Evolutionary conservation across 2,888 invertebrate species (phyloP).

Genomic region (Athetis lepigone): DNA sequence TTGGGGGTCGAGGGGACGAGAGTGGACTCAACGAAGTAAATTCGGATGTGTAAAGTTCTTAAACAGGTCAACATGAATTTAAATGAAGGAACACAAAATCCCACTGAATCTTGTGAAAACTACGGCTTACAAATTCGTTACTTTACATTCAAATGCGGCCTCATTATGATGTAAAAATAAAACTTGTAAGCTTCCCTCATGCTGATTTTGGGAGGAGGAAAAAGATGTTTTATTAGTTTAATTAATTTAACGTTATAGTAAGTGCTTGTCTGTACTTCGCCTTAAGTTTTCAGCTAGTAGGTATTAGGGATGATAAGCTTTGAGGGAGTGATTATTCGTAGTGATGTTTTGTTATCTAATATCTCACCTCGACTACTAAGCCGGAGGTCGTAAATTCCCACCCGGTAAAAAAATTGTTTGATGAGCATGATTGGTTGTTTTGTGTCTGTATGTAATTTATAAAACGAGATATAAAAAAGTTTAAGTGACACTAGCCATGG

Average conservation of each 20-base stretch:
- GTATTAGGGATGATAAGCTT: neutral
- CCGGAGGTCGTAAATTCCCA: too few relatives aligned
- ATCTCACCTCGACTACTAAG: too few relatives aligned
- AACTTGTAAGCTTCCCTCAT: constrained; percentile 61
- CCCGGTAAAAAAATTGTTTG: too few relatives aligned
- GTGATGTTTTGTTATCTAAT: too few relatives aligned
- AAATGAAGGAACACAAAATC: constrained; percentile 63
- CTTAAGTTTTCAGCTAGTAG: constrained; percentile 31
- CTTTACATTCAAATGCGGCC: constrained; percentile 65
- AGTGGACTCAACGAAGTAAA: too few relatives aligned
- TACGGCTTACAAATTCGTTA: constrained; percentile 63
- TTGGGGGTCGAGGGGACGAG: too few relatives aligned
- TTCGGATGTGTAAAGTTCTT: constrained; percentile 50
- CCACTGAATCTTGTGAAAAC: constrained; percentile 61
- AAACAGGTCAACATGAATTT: constrained; percentile 67
- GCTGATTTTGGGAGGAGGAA: constrained; percentile 49
- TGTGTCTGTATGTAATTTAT: too few relatives aligned
- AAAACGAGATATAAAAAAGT: too few relatives aligned
- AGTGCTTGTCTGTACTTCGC: constrained; percentile 39
- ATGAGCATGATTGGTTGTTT: too few relatives aligned
- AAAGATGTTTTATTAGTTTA: constrained; percentile 53
- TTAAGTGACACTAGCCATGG: too few relatives aligned
- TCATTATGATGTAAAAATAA: constrained; percentile 73
- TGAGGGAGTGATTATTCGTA: neutral
- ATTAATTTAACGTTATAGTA: constrained; percentile 57